Evolutionary conservation across 1,140 invertebrate genomes (phyloP).

Genomic region (Agrypnia vestita): DNA sequence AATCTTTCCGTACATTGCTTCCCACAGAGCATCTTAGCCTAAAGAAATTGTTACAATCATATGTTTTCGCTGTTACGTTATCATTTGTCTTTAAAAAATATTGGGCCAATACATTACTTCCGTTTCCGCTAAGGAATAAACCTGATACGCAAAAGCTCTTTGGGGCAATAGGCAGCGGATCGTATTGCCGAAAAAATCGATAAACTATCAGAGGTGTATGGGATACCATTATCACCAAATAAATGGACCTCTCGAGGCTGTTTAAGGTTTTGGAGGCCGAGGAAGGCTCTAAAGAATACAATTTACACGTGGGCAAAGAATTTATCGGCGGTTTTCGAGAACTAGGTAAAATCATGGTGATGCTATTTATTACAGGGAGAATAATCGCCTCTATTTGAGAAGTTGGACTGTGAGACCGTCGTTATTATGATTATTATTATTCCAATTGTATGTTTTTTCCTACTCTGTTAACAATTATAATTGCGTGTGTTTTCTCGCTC

Average conservation of each 20-base stretch:
- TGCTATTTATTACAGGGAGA: no score
- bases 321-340: constrained; percentile 4
- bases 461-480: no score
- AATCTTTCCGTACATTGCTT: no score
- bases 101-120: background rate
- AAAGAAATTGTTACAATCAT: no score
- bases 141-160: constrained; percentile 9
- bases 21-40: no score
- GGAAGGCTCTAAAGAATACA: constrained; percentile 12
- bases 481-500: no score
- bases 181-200: constrained; percentile 30
- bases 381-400: no score
- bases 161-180: background rate
- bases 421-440: no score
- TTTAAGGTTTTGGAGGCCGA: constrained; percentile 23
- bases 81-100: background rate
- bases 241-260: constrained; percentile 20
- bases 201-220: constrained; percentile 28
- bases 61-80: no score
- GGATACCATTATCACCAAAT: constrained; percentile 31
- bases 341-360: background rate
- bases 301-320: constrained; percentile 11
- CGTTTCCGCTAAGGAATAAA: constrained; percentile 25
- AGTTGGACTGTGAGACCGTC: no score
- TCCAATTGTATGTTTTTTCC: no score